Evolutionary conservation across 2,888 invertebrate genomes (phyloP).

Genomic region (Heliconius cydno): DNA sequence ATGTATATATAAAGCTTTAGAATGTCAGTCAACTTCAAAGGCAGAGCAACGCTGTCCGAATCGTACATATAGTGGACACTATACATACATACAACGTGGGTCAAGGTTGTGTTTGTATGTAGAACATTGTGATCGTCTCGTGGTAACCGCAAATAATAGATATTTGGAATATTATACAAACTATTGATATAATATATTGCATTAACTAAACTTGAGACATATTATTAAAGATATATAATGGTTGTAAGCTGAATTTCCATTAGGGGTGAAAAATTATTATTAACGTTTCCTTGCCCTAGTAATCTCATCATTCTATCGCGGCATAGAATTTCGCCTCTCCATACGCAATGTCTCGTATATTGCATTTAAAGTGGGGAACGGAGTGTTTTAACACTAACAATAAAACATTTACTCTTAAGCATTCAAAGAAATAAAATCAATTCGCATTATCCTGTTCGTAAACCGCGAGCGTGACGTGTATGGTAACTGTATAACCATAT

Average conservation of each 20-base stretch:
- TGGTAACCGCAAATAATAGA: constrained; percentile 5
- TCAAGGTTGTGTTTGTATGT: constrained; percentile 10
- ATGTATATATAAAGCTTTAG: background rate
- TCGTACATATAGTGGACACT: too few species aligned
- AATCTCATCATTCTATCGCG: too few species aligned
- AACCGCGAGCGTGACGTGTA: too few species aligned
- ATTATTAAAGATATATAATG: background rate
- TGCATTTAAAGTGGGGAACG: too few species aligned
- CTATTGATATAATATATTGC: background rate
- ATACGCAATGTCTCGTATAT: too few species aligned
- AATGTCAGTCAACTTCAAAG: constrained; percentile 5
- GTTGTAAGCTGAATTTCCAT: too few species aligned
- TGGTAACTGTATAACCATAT: too few species aligned
- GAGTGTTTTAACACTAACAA: too few species aligned
- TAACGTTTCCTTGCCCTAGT: background rate
- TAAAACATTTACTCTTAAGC: too few species aligned
- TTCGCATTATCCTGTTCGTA: too few species aligned
- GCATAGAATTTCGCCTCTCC: too few species aligned
- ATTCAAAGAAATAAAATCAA: too few species aligned
- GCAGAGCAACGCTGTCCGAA: background rate
- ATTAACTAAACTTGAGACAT: background rate
- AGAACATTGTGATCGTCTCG: background rate
- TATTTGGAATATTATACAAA: background rate
- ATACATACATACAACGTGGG: background rate
- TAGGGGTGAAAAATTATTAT: background rate